These are phyloP conservation scores for Drosophila mayri DNA, from an alignment of 1,140 invertebrate species.

Conservation along the genomic window DNA sequence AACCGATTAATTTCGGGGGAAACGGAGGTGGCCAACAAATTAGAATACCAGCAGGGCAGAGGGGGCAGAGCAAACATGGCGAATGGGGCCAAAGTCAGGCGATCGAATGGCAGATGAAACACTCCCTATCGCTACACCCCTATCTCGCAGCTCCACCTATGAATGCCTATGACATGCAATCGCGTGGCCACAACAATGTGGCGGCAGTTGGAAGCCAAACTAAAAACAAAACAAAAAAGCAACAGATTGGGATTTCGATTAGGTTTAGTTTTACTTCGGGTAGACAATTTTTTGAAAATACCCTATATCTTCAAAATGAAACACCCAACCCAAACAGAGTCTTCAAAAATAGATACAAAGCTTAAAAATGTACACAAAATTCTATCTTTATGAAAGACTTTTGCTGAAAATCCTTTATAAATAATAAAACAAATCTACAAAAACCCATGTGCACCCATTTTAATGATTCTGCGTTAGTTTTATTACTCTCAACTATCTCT, in stretches of 20 bases:
- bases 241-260: constrained; percentile 21
- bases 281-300: background rate
- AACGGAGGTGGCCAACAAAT: constrained; percentile 46
- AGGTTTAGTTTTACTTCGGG: constrained; percentile 4
- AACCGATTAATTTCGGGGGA: constrained; percentile 55
- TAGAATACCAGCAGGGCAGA: constrained; percentile 22
- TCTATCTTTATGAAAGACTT: background rate
- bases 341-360: too few relatives aligned
- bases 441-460: background rate
- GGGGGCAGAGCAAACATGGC: constrained; percentile 21
- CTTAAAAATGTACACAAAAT: background rate
- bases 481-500: background rate
- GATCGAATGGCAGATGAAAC: constrained; percentile 36
- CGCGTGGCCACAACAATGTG: constrained; percentile 24
- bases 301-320: background rate
- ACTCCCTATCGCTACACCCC: constrained; percentile 37
- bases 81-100: constrained; percentile 71
- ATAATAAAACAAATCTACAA: background rate
- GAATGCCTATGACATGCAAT: constrained; percentile 36
- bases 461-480: background rate
- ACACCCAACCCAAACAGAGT: too few relatives aligned
- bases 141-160: constrained; percentile 12
- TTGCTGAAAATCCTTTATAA: background rate
- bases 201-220: constrained; percentile 5
- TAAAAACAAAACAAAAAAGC: constrained; percentile 11